These are phyloP conservation scores for Cyclopterus lumpus DNA, from an alignment of 2,797 vertebrate genomes.

Conservation along the genomic window DNA sequence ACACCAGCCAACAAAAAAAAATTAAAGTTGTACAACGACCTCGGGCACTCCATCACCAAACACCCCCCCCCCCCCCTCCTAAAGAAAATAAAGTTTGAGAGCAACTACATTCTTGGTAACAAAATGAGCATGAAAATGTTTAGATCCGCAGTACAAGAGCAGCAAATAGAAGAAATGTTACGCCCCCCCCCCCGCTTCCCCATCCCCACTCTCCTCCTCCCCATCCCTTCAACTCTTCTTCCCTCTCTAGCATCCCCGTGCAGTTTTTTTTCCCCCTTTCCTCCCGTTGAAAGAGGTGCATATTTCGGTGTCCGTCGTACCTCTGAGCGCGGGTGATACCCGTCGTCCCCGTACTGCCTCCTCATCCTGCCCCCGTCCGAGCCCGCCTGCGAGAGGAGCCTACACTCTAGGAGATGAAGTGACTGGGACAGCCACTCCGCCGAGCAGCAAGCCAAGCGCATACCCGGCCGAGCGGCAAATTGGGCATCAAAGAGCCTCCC, in stretches of 20 bases:
- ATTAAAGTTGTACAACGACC: slow-evolving; percentile 24
- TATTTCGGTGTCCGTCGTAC: slow-evolving; percentile 53
- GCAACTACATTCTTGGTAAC: background rate
- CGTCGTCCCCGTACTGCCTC: slow-evolving; percentile 78
- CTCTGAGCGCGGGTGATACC: slow-evolving; percentile 69
- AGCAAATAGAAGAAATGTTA: background rate
- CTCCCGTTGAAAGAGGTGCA: background rate
- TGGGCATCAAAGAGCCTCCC: slow-evolving; percentile 79
- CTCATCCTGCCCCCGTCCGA: slow-evolving; percentile 72
- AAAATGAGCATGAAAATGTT: background rate
- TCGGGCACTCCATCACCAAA: background rate
- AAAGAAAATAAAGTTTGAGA: background rate
- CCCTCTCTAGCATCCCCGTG: background rate
- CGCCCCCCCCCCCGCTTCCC: background rate
- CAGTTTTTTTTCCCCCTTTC: background rate
- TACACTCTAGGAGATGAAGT: slow-evolving; percentile 56
- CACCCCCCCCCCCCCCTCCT: too few species aligned
- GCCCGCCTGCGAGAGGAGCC: slow-evolving; percentile 38
- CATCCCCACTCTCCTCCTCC: too few species aligned
- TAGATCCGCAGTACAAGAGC: background rate
- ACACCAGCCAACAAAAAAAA: background rate
- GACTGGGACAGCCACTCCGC: slow-evolving; percentile 72
- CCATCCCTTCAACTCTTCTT: background rate
- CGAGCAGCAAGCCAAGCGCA: slow-evolving; percentile 75
- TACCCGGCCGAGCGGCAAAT: slow-evolving; percentile 78